Conservation (phyloP, 2,888 invertebrate genomes). For the Tachystola acroxantha region DNA sequence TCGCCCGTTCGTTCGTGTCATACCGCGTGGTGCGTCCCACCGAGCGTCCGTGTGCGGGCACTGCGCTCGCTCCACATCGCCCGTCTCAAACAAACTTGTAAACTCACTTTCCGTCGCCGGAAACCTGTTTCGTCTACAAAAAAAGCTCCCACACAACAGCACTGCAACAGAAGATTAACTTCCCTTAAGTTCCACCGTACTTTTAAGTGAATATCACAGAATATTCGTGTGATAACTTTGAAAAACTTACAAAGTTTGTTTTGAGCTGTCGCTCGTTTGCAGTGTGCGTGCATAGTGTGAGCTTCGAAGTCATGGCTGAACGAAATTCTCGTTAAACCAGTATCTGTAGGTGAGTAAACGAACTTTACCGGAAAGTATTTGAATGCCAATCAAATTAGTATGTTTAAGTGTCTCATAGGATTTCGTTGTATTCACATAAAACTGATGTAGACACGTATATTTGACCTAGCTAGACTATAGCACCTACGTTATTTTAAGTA, state of each 20-base stretch:
- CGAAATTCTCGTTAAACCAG: conserved; percentile 67
- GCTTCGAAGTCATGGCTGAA: conserved; percentile 56
- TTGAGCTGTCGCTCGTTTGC: conserved; percentile 34
- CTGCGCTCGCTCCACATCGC: conserved; percentile 34
- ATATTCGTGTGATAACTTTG: conserved; percentile 37
- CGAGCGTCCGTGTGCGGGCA: conserved; percentile 43
- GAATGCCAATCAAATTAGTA: conserved; percentile 16
- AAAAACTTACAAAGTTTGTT: conserved; percentile 60
- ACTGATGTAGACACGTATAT: too few species aligned
- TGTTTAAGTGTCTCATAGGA: background rate
- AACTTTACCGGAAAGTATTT: conserved; percentile 48
- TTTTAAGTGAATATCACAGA: conserved; percentile 29
- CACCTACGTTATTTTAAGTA: too few species aligned
- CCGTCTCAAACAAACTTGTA: conserved; percentile 50
- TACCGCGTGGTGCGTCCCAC: conserved; percentile 51
- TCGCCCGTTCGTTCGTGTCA: conserved; percentile 33
- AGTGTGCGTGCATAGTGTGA: conserved; percentile 46
- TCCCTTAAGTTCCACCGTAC: conserved; percentile 26
- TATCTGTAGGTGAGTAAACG: conserved; percentile 67
- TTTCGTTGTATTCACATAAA: too few species aligned
- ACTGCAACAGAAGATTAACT: conserved; percentile 33
- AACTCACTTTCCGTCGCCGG: conserved; percentile 54
- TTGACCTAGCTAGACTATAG: too few species aligned
- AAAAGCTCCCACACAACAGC: conserved; percentile 39
- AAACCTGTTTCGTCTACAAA: conserved; percentile 54